Percentiles rank a stretch among this genome's conserved stretches.
These are phyloP conservation scores for Teleogryllus occipitalis DNA, from an alignment of 1,140 invertebrate genomes.

Conservation along the genomic window DNA sequence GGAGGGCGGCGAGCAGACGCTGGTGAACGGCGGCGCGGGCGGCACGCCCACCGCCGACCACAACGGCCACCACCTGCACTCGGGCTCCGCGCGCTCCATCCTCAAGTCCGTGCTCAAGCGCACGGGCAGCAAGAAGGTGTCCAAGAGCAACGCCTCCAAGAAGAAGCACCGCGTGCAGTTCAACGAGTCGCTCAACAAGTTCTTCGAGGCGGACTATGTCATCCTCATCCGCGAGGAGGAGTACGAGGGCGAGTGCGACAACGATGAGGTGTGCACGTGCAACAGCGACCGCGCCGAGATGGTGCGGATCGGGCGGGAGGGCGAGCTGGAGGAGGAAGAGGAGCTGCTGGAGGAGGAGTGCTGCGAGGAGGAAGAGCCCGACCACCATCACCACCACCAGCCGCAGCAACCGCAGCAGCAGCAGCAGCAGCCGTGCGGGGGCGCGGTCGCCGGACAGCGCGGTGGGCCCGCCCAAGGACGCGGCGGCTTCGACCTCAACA, in stretches of 20 bases:
- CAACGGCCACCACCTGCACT: conserved; percentile 28
- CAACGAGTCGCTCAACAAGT: conserved; percentile 75
- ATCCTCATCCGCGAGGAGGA: conserved; percentile 77
- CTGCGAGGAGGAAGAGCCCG: conserved; percentile 8
- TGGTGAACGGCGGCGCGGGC: conserved; percentile 37
- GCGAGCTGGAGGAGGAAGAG: conserved; percentile 41
- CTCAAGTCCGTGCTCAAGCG: conserved; percentile 49
- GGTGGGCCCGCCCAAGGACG: conserved; percentile 17
- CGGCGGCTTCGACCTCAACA: conserved; percentile 26
- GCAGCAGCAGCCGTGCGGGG: conserved; percentile 42
- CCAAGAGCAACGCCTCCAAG: conserved; percentile 38
- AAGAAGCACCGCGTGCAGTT: conserved; percentile 71
- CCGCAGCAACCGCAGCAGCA: conserved; percentile 23
- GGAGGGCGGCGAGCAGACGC: conserved; percentile 27
- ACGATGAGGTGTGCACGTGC: conserved; percentile 47
- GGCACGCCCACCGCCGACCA: conserved; percentile 28
- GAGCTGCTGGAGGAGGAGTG: conserved; percentile 40
- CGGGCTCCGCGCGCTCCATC: conserved; percentile 33
- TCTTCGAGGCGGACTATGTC: conserved; percentile 81
- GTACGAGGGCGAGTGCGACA: conserved; percentile 66
- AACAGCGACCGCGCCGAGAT: conserved; percentile 23
- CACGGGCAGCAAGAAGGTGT: conserved; percentile 34
- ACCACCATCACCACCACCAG: conserved; percentile 15
- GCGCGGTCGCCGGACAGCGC: conserved; percentile 18
- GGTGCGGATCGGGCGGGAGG: conserved; percentile 27